phyloP scores from a whole-genome alignment of 2,888 invertebrate genomes.

The Nudaria mundana region DNA sequence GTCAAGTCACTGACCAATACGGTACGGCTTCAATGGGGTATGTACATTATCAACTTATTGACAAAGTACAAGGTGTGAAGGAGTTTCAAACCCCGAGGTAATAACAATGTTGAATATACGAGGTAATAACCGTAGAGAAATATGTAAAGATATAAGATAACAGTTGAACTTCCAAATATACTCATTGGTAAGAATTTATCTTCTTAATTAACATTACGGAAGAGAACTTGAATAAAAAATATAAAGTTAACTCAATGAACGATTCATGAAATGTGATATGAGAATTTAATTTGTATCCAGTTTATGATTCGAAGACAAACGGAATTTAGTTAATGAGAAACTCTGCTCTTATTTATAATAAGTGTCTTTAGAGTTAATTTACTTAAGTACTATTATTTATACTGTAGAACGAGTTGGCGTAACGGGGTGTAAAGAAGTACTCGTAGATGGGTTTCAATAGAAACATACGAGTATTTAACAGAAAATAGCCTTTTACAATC shows the following conservation, averaged over 20 bases:
- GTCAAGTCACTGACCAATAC: constrained; percentile 65
- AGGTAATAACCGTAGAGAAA: constrained; percentile 13
- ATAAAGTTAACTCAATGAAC: background rate
- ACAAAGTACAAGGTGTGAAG: constrained; percentile 72
- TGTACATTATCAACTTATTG: constrained; percentile 67
- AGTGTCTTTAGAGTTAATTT: too few relatives aligned
- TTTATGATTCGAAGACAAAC: too few relatives aligned
- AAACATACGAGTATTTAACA: too few relatives aligned
- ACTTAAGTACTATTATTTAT: too few relatives aligned
- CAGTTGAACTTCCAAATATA: constrained; percentile 11
- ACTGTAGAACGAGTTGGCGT: too few relatives aligned
- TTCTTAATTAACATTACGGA: background rate
- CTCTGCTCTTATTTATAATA: too few relatives aligned
- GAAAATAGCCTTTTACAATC: too few relatives aligned
- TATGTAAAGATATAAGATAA: constrained; percentile 16
- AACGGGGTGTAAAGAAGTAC: too few relatives aligned
- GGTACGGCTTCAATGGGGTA: constrained; percentile 58
- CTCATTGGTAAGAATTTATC: constrained; percentile 2
- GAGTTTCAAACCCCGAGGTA: constrained; percentile 26
- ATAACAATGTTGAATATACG: constrained; percentile 14
- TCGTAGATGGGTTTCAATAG: too few relatives aligned
- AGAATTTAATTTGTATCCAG: too few relatives aligned
- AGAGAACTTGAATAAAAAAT: constrained; percentile 10
- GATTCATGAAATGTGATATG: background rate
- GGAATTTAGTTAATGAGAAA: too few relatives aligned